Evolutionary conservation across 2,888 invertebrate genomes (phyloP), one percentile per base, ranked within the genome.

Genomic region (Troides oblongomaculatus): DNA sequence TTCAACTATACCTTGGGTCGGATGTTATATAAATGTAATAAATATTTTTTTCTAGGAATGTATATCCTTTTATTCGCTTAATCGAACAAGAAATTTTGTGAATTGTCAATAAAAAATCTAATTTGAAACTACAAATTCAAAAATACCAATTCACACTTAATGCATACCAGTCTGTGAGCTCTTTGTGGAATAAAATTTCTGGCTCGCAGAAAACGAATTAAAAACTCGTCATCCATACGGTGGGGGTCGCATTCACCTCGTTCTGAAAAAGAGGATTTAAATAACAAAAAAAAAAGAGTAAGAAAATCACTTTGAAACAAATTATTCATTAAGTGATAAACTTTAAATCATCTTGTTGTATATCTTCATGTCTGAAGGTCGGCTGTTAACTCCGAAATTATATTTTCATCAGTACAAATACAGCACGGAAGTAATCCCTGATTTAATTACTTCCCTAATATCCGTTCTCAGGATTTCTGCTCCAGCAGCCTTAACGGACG

Each of bases 191-290:
- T 93, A 87, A 96, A 97, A 81, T 93, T 93, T 75, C 96, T 94
- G 3, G 96, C 95, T 73, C 97, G 94, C 71, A 97, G 88, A 82
- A 97, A 97, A 81, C 95, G 94, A 64, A 96, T 87, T 69, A 97
- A 88, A 82, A 94, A 97, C 30, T 93, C 94, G 79, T 97, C 96
- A 83, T 97, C 97, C 87, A 95, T 95, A 70, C 97, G 93, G 75
- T 96, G 95, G 5, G 96, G 96, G 64, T 90, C 93, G 82, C 95
- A 96, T 79, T 96, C 96, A 53, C 96, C 96, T 72, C 94, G 94
- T 82, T 96, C 97, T 96, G 89, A 67, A 93, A 93, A 12, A 62
- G 66, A 43, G 68, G 67, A 43, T 14, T 53, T 4, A 53, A n/a
- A 14, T 12, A 14, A 46, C 14, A 46, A 46, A 46, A 12, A 46